Conservation (phyloP, 2,797 vertebrate genomes). For the Pangasius macronema region DNA sequence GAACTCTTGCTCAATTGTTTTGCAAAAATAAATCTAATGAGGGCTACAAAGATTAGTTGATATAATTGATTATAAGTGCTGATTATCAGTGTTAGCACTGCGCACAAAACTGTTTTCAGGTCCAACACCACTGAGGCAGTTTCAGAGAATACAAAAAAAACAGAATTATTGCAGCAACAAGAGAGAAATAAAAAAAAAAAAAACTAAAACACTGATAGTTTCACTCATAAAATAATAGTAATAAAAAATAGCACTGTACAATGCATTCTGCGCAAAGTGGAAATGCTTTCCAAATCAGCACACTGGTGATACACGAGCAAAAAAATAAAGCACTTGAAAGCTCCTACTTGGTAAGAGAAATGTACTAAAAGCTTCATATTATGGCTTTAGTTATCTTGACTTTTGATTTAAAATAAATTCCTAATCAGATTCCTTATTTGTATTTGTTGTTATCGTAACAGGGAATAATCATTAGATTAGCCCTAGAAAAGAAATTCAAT, state of each 20-base stretch:
- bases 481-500: not conserved
- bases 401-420: too few species aligned
- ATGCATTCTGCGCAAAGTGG: not conserved
- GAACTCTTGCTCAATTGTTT: not conserved
- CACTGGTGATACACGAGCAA: not conserved
- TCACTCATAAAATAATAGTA: too few species aligned
- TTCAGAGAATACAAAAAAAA: not conserved
- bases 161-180: too few species aligned
- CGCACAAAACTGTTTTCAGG: not conserved
- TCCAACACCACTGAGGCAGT: not conserved
- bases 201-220: not conserved
- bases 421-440: not conserved
- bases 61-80: not conserved
- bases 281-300: not conserved
- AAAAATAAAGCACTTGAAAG: too few species aligned
- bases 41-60: not conserved
- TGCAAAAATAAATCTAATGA: too few species aligned
- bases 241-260: too few species aligned
- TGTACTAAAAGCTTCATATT: too few species aligned
- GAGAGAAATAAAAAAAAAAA: not conserved
- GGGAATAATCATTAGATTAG: not conserved
- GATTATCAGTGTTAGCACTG: not conserved
- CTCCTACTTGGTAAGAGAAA: too few species aligned
- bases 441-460: not conserved
- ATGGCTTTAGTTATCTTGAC: too few species aligned